Evolutionary conservation across 2,888 invertebrate genomes (phyloP), one percentile per base, ranked within the genome.

Genomic region (Omphaloscelis lunosa): DNA sequence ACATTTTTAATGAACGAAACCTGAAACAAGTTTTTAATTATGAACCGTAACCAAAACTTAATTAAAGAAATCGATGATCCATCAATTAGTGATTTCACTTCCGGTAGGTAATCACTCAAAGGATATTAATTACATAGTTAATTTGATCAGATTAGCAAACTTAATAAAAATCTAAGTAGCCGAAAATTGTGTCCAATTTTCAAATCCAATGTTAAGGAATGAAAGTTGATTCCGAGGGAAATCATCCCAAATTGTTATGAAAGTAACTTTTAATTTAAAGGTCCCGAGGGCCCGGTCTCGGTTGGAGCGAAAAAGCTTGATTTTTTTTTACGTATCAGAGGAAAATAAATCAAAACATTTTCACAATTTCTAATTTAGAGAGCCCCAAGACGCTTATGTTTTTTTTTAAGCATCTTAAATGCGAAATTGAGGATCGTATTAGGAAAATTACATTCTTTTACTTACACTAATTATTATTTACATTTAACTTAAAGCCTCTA

Each of bases 211-310:
- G 39, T 73, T 78, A 84, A 74, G 75, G 86, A 83, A 85, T 72
- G 68, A 80, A 80, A 85, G 76, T 86, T 78, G 85, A 88, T 85
- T 88, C 58, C 83, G 83, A 74, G 88, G 85, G 82, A 86, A 88
- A 88, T 88, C 86, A 85, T 86, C 77, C 77, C 66, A 88, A 88
- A 86, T 88, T 88, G 83, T 86, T 85, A 88, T 77, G 79, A 83
- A 83, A 88, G 88, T 86, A 82, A 85, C 79, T 85, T 85, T 86
- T 88, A 88, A 88, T 88, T 85, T 83, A 83, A 77, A 85, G 80
- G 29, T 85, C 88, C 80, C 86, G 51, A 69, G 87, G 85, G 88
- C 48, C 59, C 63, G 58, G 63, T 72, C 79, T 77, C 66, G 80
- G 79, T 65, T 15, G 39, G 63, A 74, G 74, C 69, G 63, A 68